phyloP scores from a whole-genome alignment of 2,888 invertebrate species.

The Tetrapedia diversipes region DNA sequence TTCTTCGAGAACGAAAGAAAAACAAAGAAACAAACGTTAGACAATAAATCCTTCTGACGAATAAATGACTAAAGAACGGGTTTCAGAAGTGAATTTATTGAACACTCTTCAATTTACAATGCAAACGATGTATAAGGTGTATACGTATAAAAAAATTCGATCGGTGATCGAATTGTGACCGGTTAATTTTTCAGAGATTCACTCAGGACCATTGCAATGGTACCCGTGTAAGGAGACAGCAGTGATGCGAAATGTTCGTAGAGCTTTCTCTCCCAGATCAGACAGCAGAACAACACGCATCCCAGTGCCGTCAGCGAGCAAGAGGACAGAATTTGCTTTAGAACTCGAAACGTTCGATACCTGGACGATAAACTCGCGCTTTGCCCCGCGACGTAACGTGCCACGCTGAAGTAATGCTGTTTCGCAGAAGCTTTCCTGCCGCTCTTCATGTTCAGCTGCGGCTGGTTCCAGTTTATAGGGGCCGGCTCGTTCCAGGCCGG shows the following conservation, averaged over 20 bases:
- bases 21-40: constrained; percentile 28
- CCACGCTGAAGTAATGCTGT: constrained; percentile 90
- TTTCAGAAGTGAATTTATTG: too few species aligned
- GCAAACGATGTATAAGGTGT: background rate
- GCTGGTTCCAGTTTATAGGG: constrained; percentile 72
- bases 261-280: constrained; percentile 10
- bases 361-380: constrained; percentile 81
- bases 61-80: too few species aligned
- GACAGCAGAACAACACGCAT: constrained; percentile 22
- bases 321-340: constrained; percentile 40
- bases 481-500: constrained; percentile 79
- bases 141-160: background rate
- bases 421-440: constrained; percentile 84
- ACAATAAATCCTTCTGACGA: too few species aligned
- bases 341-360: constrained; percentile 69
- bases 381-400: constrained; percentile 91
- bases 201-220: background rate
- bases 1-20: constrained; percentile 65
- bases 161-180: too few species aligned
- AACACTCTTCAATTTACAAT: constrained; percentile 46
- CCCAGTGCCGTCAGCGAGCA: constrained; percentile 26
- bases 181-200: background rate
- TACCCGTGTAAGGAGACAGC: too few species aligned
- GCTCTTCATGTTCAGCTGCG: constrained; percentile 79
- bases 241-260: background rate